Base-by-base conservation (phyloP, 2,797 vertebrate genomes). In the Sciaenops ocellatus region DNA sequence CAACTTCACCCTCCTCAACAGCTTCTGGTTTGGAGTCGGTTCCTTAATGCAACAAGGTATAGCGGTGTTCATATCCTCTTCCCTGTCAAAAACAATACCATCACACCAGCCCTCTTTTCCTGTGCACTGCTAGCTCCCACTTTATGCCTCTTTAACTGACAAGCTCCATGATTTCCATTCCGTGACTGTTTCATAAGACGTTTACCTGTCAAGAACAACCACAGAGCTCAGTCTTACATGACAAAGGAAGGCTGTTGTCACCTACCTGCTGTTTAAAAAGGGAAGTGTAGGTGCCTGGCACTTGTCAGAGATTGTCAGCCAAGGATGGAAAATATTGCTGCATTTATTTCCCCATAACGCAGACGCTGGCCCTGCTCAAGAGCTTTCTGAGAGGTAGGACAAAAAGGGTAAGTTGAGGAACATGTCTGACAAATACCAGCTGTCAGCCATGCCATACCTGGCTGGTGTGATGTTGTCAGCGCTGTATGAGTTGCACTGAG, bases 11-110 rank as follows among this genome's bases (percentile, higher is more conserved):
- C 95, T 99, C 16, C 88, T 99, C 26, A 99, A 99, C 95, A 99
- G 98, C 93, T 99, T 99, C 95, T 99, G 98, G 98, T 99, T 99
- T 0, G 98, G 98, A 69, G 97, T 99, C 62, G 98, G 98, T 47
- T 98, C 98, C 1, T 94, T 99, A 83, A 99, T 99, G 98, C 98
- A 99, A 88, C 98, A 94, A 93, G 93, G 93, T 94, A 91, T 8
- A 64, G 15, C 2, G 10, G 34, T 0, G 7, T 66, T 42, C 52
- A 62, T 67, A 41, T 75, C 11, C 12, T 60, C 41, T 44, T 79
- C 6, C 55, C 79, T 86, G 88, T 93, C 75, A 87, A 47, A 85
- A 88, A 85, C 83, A 85, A 89, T 83, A 68, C 64, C 20, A 55
- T 84, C 76, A 80, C 74, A 60, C 57, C 75, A 18, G 8, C 34